Evolutionary conservation across 2,113 vertebrate genomes (phyloP).

Genomic region (Phaethon lepturus): DNA sequence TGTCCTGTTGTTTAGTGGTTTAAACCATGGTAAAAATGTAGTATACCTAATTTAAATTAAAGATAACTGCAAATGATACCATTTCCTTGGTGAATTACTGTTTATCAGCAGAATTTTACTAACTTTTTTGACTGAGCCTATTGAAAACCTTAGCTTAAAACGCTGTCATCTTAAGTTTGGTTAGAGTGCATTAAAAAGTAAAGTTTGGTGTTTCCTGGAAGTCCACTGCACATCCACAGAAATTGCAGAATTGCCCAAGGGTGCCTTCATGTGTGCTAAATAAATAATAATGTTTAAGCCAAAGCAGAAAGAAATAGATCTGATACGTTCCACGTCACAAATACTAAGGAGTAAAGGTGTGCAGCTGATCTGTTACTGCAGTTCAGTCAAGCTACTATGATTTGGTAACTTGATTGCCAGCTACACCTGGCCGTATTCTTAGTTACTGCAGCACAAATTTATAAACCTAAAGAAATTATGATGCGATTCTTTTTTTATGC

Average conservation of each 20-base stretch:
- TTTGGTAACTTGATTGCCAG: neutral
- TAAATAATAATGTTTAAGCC: neutral
- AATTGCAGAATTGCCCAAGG: neutral
- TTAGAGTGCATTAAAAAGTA: neutral
- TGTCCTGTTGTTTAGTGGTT: neutral
- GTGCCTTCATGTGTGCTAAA: neutral
- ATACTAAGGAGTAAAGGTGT: neutral
- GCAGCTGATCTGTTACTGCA: neutral
- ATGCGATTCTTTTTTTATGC: neutral
- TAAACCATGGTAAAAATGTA: neutral
- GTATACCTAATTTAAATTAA: neutral
- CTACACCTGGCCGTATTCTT: neutral
- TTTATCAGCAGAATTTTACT: neutral
- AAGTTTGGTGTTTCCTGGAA: neutral
- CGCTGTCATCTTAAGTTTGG: neutral
- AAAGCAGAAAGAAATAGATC: neutral
- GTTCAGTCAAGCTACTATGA: too few relatives aligned
- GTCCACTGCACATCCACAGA: neutral
- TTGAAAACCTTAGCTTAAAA: neutral
- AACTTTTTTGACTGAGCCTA: neutral
- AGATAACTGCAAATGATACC: neutral
- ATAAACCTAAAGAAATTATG: neutral
- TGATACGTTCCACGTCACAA: accelerated
- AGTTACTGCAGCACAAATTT: neutral
- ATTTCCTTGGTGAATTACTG: neutral